These are phyloP conservation scores for Catostylus mosaicus DNA, from an alignment of 30 jellyfish, hydroid and myxozoan genomes.

Conservation along the genomic window DNA sequence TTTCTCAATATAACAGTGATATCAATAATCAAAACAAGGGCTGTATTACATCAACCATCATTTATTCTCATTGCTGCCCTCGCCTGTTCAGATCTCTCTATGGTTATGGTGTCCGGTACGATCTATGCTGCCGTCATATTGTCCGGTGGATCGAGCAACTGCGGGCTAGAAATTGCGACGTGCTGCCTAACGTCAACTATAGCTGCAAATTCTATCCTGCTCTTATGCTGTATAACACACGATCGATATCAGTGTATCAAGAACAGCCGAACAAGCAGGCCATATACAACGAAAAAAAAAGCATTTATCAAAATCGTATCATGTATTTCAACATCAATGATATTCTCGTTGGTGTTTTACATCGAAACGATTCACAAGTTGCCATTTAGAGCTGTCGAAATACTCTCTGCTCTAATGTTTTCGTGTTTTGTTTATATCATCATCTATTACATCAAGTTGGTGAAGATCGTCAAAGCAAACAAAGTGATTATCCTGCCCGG, in stretches of 20 bases:
- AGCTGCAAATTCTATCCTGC: neutral
- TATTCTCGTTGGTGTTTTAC: neutral
- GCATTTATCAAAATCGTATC: neutral
- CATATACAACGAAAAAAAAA: neutral
- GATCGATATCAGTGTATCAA: slow-evolving; percentile 24
- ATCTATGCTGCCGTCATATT: neutral
- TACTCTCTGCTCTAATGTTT: neutral
- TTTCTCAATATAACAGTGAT: neutral
- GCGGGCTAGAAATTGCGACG: slow-evolving; percentile 3
- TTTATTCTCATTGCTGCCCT: slow-evolving; percentile 9
- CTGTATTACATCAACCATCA: slow-evolving; percentile 5
- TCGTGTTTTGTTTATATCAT: neutral
- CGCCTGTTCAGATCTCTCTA: slow-evolving; percentile 19
- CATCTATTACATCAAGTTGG: slow-evolving; percentile 6
- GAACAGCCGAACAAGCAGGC: neutral
- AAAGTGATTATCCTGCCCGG: neutral
- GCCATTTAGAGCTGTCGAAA: slow-evolving; percentile 15
- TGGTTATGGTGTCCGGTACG: slow-evolving; percentile 1
- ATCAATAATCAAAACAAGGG: neutral
- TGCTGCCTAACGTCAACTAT: slow-evolving; percentile 19
- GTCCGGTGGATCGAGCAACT: neutral
- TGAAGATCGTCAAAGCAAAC: neutral
- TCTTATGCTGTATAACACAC: slow-evolving; percentile 27
- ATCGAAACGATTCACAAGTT: neutral
- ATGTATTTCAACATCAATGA: neutral